Conservation (phyloP, 2,888 invertebrate species). For the Lordiphosa andalusiaca region DNA sequence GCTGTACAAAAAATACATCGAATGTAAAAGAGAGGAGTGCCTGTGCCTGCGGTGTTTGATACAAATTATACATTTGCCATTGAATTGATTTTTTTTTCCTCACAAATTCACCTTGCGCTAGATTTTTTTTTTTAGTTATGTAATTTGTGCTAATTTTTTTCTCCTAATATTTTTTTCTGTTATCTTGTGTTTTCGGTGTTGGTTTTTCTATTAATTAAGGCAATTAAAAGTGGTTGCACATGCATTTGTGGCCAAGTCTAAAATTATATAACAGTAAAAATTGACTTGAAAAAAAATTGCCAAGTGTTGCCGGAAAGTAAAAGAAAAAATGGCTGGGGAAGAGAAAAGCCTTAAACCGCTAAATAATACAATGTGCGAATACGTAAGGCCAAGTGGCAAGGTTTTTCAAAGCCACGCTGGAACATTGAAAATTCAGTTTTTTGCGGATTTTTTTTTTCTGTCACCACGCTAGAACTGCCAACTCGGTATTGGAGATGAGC, state of each 20-base stretch:
- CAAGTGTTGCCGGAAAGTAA: no score
- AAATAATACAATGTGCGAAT: not conserved
- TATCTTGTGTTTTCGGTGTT: conserved; percentile 47
- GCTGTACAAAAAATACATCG: conserved; percentile 11
- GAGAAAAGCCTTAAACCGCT: conserved; percentile 19
- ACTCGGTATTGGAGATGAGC: conserved; percentile 10
- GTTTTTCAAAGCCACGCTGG: conserved; percentile 8
- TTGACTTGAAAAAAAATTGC: no score
- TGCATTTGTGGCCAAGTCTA: no score
- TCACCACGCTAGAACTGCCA: conserved; percentile 42
- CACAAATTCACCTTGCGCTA: conserved; percentile 62
- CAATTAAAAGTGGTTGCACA: conserved; percentile 2
- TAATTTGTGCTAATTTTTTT: conserved; percentile 58
- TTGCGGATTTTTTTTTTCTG: conserved; percentile 21
- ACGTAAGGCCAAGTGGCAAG: not conserved
- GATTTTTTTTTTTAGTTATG: conserved; percentile 60
- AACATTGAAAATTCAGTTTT: conserved; percentile 8
- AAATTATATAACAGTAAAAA: no score
- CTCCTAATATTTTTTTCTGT: conserved; percentile 33
- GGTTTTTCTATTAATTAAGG: conserved; percentile 27
- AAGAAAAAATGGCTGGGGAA: no score
- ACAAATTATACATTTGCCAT: conserved; percentile 41
- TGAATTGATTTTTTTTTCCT: conserved; percentile 67
- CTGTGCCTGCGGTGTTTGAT: conserved; percentile 19
- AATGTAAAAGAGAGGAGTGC: conserved; percentile 33